phyloP scores from a whole-genome alignment of 2,888 invertebrate genomes.

The Orthosia gothica region DNA sequence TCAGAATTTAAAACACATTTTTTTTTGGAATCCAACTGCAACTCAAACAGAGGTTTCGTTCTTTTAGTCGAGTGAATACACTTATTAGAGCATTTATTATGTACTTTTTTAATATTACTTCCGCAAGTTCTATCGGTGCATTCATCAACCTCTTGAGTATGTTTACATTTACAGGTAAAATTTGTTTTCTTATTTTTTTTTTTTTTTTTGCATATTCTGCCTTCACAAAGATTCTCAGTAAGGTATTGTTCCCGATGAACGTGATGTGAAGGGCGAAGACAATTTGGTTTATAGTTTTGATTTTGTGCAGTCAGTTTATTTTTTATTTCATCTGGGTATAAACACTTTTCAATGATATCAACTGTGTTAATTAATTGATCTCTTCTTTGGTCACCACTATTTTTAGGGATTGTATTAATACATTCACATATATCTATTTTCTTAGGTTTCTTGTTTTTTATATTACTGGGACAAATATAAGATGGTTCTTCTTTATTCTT shows the following conservation, averaged over 20 bases:
- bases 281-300: constrained; percentile 41
- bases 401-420: background rate
- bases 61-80: background rate
- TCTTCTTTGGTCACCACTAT: background rate
- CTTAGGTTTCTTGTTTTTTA: background rate
- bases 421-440: background rate
- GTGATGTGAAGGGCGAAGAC: constrained; percentile 69
- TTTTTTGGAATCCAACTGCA: constrained; percentile 71
- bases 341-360: background rate
- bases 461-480: constrained; percentile 65
- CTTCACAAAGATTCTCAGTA: constrained; percentile 26
- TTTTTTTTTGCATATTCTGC: constrained; percentile 42
- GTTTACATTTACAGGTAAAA: constrained; percentile 68
- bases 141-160: constrained; percentile 38
- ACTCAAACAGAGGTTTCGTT: constrained; percentile 61
- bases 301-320: constrained; percentile 54
- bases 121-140: constrained; percentile 72
- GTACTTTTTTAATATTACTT: background rate
- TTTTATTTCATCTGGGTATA: constrained; percentile 71
- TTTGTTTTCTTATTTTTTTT: constrained; percentile 51
- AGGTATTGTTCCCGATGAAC: constrained; percentile 2
- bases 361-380: background rate
- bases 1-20: constrained; percentile 75
- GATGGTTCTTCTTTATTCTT: background rate
- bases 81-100: constrained; percentile 4